These are phyloP conservation scores for Hyla sarda DNA, from an alignment of 2,113 vertebrate genomes.

Conservation along the genomic window DNA sequence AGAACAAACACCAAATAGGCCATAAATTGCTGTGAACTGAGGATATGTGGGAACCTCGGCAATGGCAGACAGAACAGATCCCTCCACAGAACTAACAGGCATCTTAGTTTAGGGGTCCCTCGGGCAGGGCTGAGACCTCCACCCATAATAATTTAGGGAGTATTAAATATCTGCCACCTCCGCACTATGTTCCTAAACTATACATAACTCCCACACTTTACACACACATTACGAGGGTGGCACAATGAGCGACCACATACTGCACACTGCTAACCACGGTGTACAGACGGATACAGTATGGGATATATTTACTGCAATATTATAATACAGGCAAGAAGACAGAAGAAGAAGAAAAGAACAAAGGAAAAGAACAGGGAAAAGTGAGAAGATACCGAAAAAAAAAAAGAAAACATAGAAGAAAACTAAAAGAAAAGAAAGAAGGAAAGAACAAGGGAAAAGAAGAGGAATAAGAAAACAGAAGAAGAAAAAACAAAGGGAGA, in stretches of 20 bases:
- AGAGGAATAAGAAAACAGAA: no score
- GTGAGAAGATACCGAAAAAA: no score
- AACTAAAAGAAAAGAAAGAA: no score
- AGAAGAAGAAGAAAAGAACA: no score
- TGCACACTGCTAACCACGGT: not conserved
- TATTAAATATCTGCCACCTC: constrained; percentile 6
- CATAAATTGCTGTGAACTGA: not conserved
- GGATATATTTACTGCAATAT: no score
- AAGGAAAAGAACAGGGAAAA: no score
- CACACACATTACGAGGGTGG: not conserved
- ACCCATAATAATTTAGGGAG: not conserved
- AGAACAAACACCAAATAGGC: not conserved
- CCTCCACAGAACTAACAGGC: not conserved
- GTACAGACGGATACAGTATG: not conserved
- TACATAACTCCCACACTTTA: not conserved
- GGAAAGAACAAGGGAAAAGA: no score
- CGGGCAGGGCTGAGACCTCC: not conserved
- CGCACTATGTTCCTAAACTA: not conserved
- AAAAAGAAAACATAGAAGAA: no score
- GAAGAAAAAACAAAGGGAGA: no score
- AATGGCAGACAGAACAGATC: not conserved
- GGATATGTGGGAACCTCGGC: not conserved
- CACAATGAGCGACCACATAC: not conserved
- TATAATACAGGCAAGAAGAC: no score
- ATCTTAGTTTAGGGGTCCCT: not conserved